Evolutionary conservation across 2,888 invertebrate species (phyloP).

Genomic region (Plutella xylostella): DNA sequence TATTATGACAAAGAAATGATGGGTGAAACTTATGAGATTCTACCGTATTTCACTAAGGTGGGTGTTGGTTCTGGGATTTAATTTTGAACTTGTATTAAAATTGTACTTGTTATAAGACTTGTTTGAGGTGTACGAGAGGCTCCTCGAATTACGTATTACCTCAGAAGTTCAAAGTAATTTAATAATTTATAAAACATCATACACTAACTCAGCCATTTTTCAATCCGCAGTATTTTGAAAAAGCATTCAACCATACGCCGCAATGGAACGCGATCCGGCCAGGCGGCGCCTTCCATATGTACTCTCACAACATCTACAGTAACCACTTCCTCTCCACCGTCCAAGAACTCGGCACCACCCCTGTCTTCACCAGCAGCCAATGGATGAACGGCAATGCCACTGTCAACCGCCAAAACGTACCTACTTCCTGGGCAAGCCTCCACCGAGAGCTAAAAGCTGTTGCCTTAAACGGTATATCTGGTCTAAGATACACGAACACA

Average conservation of each 20-base stretch:
- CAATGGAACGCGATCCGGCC: slow-evolving; percentile 55
- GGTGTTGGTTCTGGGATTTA: slow-evolving; percentile 17
- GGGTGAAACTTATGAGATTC: slow-evolving; percentile 33
- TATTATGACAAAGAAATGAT: too few relatives aligned
- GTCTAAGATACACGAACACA: slow-evolving; percentile 57
- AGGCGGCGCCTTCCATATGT: slow-evolving; percentile 37
- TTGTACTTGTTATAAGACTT: neutral
- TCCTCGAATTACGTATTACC: too few relatives aligned
- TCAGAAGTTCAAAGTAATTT: too few relatives aligned
- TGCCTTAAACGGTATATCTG: slow-evolving; percentile 60
- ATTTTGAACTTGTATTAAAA: neutral
- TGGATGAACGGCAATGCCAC: slow-evolving; percentile 39
- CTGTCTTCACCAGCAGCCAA: slow-evolving; percentile 37
- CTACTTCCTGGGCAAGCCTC: slow-evolving; percentile 70
- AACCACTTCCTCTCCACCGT: slow-evolving; percentile 44
- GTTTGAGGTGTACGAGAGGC: neutral
- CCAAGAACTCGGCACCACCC: slow-evolving; percentile 22
- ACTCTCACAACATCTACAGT: slow-evolving; percentile 71
- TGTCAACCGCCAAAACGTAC: slow-evolving; percentile 60
- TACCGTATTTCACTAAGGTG: slow-evolving; percentile 65
- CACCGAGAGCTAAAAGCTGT: slow-evolving; percentile 56
- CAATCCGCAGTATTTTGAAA: slow-evolving; percentile 40
- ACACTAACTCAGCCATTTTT: neutral
- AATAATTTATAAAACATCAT: too few relatives aligned
- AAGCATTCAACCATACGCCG: slow-evolving; percentile 55